Evolutionary conservation across 2,888 invertebrate genomes (phyloP), one percentile per base, ranked within the genome.

Genomic region (Carabus problematicus): DNA sequence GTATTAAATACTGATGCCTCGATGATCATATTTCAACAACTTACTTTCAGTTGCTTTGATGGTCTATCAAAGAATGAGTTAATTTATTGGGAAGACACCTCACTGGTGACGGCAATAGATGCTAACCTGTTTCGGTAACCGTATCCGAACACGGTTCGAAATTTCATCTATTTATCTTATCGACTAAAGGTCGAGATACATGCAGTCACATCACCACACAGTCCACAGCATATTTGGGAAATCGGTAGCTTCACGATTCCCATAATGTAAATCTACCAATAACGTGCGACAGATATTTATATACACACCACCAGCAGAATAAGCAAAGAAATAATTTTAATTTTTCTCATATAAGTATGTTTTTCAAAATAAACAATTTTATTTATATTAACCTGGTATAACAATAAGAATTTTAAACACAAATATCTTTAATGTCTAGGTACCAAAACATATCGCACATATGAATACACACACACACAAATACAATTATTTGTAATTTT

Each of bases 211-310:
- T 55, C 56, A 14, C 18, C 11, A 9, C 16, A 41, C n/a, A 55
- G 18, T 55, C n/a, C 29, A 29, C 29, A 29, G 29, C 29, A 29
- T 19, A 43, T 60, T 55, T 60, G 60, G 60, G 60, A 60, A 60
- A 60, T 60, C 60, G 45, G 60, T 60, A 60, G 60, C 60, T 12
- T 45, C 29, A 45, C 18, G 18, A 45, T 60, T 60, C 60, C 60
- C 60, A 60, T 60, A 45, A 60, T 43, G 29, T 29, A 29, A 29
- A 29, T 29, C 29, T 29, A 29, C 29, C 29, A 29, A 29, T 29
- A 29, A 3, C 2, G 6, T 29, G 29, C 29, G 29, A 3, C 29
- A 29, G 3, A 29, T 29, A 29, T 29, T 29, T 29, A 29, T 29
- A 29, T 29, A 29, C 29, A 29, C 2, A 29, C 29, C 29, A 29